Conservation (phyloP, 2,797 vertebrate species). For the Anomalospiza imberbis region DNA sequence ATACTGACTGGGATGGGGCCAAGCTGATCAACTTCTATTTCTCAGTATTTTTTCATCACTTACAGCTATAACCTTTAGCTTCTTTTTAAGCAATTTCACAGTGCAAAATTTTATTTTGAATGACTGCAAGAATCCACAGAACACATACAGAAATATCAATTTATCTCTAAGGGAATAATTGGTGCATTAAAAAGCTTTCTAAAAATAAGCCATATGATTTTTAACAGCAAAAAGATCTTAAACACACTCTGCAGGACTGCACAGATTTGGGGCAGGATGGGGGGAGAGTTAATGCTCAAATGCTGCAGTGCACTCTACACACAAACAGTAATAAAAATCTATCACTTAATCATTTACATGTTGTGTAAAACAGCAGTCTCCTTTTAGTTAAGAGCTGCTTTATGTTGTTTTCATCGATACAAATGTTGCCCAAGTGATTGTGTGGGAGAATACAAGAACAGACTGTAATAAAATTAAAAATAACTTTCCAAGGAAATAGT, state of each 20-base stretch:
- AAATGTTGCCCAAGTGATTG: slow-evolving; percentile 65
- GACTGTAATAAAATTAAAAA: slow-evolving; percentile 74
- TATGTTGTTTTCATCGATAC: slow-evolving; percentile 59
- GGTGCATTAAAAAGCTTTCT: background rate
- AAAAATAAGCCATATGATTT: background rate
- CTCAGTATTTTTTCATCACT: background rate
- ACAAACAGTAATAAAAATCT: slow-evolving; percentile 67
- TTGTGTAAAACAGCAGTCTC: slow-evolving; percentile 60
- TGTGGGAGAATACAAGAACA: slow-evolving; percentile 70
- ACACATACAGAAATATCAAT: background rate
- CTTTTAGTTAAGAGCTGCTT: slow-evolving; percentile 60
- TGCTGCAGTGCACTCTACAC: background rate
- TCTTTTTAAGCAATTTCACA: background rate
- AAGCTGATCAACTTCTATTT: background rate
- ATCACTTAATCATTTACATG: slow-evolving; percentile 55
- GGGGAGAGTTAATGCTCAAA: background rate
- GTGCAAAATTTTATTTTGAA: background rate
- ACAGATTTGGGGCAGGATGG: background rate
- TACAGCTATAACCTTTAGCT: background rate
- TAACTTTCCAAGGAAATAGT: slow-evolving; percentile 76
- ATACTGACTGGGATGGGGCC: background rate
- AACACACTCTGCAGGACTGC: background rate
- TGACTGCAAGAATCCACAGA: background rate
- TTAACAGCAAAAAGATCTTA: background rate
- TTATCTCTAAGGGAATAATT: background rate